These are phyloP conservation scores for Pardosa pseudoannulata DNA, from an alignment of 2,888 invertebrate species.

Conservation along the genomic window DNA sequence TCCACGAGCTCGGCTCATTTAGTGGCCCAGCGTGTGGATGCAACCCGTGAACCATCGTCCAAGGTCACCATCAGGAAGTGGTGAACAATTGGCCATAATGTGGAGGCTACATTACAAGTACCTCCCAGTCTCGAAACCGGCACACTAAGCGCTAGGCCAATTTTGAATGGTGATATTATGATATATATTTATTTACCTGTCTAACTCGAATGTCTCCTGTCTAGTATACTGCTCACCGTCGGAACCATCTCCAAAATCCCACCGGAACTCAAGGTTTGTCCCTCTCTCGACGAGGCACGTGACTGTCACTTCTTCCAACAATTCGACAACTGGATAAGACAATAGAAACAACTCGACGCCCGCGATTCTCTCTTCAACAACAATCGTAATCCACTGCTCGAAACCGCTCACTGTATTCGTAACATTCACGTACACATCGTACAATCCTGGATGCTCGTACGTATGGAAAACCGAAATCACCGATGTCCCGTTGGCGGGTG, in stretches of 20 bases:
- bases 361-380: constrained; percentile 28
- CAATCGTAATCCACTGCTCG: constrained; percentile 15
- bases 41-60: too few relatives aligned
- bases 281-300: constrained; percentile 32
- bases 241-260: constrained; percentile 73
- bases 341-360: constrained; percentile 44
- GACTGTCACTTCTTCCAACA: constrained; percentile 61
- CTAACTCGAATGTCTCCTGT: neutral
- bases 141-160: too few relatives aligned
- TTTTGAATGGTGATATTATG: too few relatives aligned
- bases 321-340: constrained; percentile 34
- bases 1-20: too few relatives aligned
- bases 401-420: constrained; percentile 25
- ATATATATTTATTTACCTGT: too few relatives aligned
- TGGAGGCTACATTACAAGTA: too few relatives aligned
- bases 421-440: constrained; percentile 45
- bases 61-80: too few relatives aligned
- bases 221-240: constrained; percentile 50
- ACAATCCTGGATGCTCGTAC: constrained; percentile 22
- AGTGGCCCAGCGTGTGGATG: too few relatives aligned
- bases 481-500: neutral
- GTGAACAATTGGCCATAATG: too few relatives aligned
- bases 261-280: constrained; percentile 49
- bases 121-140: too few relatives aligned
- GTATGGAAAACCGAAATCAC: constrained; percentile 6